A percentile compares a stretch with the other conserved stretches of the same genome.
These are phyloP conservation scores for Macrosiphum euphorbiae DNA, from an alignment of 2,888 invertebrate genomes.

Conservation along the genomic window DNA sequence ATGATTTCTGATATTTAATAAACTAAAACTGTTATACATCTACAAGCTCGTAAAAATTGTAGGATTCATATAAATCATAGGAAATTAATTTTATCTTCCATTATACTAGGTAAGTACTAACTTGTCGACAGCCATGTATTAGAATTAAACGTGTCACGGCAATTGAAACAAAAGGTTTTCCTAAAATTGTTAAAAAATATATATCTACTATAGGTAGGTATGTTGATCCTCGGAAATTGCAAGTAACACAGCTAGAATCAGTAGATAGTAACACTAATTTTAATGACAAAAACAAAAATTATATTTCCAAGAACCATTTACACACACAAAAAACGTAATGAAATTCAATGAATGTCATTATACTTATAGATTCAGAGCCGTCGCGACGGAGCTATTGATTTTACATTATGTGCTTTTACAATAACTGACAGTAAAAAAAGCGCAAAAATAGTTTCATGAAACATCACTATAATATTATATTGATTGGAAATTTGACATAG, in stretches of 20 bases:
- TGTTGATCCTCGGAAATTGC: background rate
- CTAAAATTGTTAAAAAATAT: background rate
- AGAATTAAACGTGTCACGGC: background rate
- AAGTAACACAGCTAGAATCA: background rate
- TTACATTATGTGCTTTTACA: background rate
- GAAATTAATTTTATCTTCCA: background rate
- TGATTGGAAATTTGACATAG: background rate
- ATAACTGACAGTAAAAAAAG: background rate
- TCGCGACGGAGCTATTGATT: background rate
- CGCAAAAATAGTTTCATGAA: background rate
- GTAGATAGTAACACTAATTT: background rate
- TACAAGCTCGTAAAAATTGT: background rate
- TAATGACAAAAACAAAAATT: background rate
- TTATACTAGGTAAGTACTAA: background rate
- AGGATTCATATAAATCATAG: too few species aligned
- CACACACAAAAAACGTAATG: background rate
- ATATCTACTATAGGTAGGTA: background rate
- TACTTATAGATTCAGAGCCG: background rate
- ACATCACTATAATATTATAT: background rate
- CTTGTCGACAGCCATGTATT: background rate
- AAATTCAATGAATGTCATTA: background rate
- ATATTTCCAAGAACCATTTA: background rate
- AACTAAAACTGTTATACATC: background rate
- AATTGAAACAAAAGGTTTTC: background rate
- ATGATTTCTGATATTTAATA: background rate